Evolutionary conservation across 2,797 vertebrate species (phyloP).

Genomic region (Enteromius viviparus): DNA sequence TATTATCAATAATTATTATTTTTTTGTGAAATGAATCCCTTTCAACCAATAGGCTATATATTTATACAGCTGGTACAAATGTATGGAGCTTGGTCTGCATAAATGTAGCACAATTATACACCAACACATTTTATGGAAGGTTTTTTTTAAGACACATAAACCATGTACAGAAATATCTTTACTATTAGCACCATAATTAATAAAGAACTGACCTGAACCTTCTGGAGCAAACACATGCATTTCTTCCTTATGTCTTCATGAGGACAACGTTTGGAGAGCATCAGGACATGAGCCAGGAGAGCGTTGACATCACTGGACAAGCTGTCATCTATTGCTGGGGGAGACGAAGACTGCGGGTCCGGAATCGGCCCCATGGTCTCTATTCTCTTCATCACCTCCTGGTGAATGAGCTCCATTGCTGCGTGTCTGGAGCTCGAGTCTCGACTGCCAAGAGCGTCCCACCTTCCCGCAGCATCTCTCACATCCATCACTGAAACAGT

Average conservation of each 20-base stretch:
- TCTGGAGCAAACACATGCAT: constrained; percentile 80
- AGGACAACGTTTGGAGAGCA: constrained; percentile 91
- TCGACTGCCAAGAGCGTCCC: constrained; percentile 87
- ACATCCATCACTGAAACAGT: constrained; percentile 79
- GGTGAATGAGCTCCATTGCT: constrained; percentile 85
- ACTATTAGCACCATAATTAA: background rate
- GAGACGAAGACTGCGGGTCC: constrained; percentile 42
- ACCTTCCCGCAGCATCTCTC: constrained; percentile 81
- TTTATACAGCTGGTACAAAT: background rate
- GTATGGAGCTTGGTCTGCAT: background rate
- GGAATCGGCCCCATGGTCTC: constrained; percentile 72
- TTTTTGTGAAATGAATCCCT: background rate
- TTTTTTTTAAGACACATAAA: background rate
- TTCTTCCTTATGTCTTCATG: constrained; percentile 86
- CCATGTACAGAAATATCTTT: background rate
- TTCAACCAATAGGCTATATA: background rate
- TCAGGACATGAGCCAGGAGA: constrained; percentile 86
- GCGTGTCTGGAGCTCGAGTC: constrained; percentile 79
- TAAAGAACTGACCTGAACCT: constrained; percentile 84
- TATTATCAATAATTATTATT: no score
- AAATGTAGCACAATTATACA: background rate
- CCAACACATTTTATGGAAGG: background rate
- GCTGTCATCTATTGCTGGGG: constrained; percentile 51
- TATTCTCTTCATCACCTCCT: constrained; percentile 81
- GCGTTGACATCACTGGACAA: constrained; percentile 78